Conservation (phyloP, 2,797 vertebrate genomes). For the Phrynocephalus vlangalii region DNA sequence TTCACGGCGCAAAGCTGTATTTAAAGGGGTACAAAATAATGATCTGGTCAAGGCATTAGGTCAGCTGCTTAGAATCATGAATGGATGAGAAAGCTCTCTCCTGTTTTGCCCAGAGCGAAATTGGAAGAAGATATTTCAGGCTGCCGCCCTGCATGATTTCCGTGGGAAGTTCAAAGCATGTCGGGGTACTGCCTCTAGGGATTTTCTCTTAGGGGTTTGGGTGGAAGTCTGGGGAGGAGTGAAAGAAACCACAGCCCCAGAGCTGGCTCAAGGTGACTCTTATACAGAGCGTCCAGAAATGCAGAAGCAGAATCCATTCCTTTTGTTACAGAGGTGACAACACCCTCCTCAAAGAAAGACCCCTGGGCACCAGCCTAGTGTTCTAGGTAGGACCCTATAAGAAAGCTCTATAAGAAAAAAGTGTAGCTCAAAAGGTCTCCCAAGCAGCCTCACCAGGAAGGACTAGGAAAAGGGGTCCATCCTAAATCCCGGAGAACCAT, state of each 20-base stretch:
- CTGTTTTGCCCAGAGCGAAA: background rate
- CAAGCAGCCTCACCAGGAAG: too few species aligned
- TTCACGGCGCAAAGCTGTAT: background rate
- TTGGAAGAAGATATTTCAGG: background rate
- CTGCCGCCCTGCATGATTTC: too few species aligned
- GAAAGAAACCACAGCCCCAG: background rate
- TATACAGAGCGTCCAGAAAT: background rate
- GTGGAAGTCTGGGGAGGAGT: background rate
- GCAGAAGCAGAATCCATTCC: background rate
- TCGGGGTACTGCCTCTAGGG: too few species aligned
- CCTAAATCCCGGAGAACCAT: too few species aligned
- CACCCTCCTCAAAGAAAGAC: too few species aligned
- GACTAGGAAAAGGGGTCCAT: too few species aligned
- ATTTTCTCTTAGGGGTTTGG: background rate
- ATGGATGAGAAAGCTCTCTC: background rate
- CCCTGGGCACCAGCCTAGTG: too few species aligned
- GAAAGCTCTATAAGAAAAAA: too few species aligned
- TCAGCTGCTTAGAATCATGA: background rate
- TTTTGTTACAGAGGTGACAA: background rate
- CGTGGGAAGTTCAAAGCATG: too few species aligned
- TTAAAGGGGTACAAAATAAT: background rate
- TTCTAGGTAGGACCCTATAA: too few species aligned
- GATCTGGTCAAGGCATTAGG: background rate
- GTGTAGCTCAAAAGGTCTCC: too few species aligned
- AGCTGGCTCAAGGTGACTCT: background rate